phyloP scores from a whole-genome alignment of 2,888 invertebrate species.

The Tetragnatha montana region DNA sequence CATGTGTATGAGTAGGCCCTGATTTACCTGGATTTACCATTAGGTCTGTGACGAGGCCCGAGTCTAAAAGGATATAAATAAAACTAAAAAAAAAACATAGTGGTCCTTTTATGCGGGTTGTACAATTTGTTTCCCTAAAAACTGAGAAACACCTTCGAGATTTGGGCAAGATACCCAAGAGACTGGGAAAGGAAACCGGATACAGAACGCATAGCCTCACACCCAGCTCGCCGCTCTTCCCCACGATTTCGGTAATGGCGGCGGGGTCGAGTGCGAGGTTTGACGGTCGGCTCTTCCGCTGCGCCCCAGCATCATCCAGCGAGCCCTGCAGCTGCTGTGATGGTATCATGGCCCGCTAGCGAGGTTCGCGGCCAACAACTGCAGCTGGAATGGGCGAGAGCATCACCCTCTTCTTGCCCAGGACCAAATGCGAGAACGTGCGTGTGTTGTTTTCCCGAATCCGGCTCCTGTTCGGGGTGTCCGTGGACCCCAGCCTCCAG shows the following conservation, averaged over 20 bases:
- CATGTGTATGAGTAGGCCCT: too few relatives aligned
- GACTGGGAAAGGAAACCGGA: not conserved
- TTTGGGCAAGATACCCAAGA: too few relatives aligned
- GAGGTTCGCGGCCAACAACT: constrained; percentile 2
- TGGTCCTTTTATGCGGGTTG: too few relatives aligned
- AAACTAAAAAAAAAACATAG: too few relatives aligned
- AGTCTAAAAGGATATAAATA: too few relatives aligned
- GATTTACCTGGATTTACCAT: too few relatives aligned
- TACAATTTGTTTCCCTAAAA: too few relatives aligned
- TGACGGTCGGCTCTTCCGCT: constrained; percentile 29
- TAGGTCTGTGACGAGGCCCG: too few relatives aligned
- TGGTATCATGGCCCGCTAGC: constrained; percentile 23
- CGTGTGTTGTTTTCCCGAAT: constrained; percentile 67
- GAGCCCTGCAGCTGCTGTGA: not conserved
- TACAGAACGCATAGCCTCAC: not conserved
- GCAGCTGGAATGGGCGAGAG: constrained; percentile 64
- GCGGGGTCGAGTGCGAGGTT: constrained; percentile 56
- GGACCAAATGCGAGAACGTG: constrained; percentile 68
- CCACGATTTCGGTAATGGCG: constrained; percentile 64
- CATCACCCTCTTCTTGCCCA: constrained; percentile 63
- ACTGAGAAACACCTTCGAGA: too few relatives aligned
- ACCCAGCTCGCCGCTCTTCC: not conserved
- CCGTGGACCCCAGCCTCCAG: constrained; percentile 62
- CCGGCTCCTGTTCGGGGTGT: constrained; percentile 65
- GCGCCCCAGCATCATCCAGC: not conserved